Base-by-base conservation (phyloP, 2,888 invertebrate species). In the Ischnus inquisitorius region DNA sequence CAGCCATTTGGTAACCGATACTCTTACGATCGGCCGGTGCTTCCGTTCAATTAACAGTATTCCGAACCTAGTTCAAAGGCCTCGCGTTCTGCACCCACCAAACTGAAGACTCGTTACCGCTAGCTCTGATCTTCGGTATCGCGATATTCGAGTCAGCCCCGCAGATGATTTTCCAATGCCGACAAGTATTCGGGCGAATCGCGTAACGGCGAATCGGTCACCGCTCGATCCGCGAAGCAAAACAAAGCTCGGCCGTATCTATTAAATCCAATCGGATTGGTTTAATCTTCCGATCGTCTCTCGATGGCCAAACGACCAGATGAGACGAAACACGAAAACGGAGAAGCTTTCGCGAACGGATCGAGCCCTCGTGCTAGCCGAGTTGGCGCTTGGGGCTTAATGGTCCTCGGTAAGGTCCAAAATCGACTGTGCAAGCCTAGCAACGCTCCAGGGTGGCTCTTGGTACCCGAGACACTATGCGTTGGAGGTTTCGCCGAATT, bases 11-110 rank as follows among this genome's bases (percentile, higher is more conserved):
- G 41, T 34, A 39, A 39, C 28, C 60, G 22, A 46, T 12, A 62
- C 51, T 25, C n/a, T 34, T 80, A 82, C 81, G 34, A 34, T 84
- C 22, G 19, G 3, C 54, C 22, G 3, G 54, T 83, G 54, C 57
- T 77, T 69, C 74, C 72, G 88, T 89, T 90, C 87, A 89, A 90
- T 90, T 88, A 90, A 89, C 87, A 87, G 87, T 88, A 90, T 90
- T 90, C 89, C 90, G 8, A 46, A 72, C 69, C 65, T 25, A 19
- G 46, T 39, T 54, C 54, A 6, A 10, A 16, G 14, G 60, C 62
- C 0, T 16, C 39, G 22, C 25, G 51, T 3, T 19, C 10, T 12
- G 22, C 39, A 39, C 48, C 28, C 74, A n/a, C 14, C 28, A 16
- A 22, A 62, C 19, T 43, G 74, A 46, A 48, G 34, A 62, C 10